Percentiles rank a stretch among this genome's conserved stretches.
Conservation (phyloP, 2,113 vertebrate genomes). For the Turnix velox region DNA sequence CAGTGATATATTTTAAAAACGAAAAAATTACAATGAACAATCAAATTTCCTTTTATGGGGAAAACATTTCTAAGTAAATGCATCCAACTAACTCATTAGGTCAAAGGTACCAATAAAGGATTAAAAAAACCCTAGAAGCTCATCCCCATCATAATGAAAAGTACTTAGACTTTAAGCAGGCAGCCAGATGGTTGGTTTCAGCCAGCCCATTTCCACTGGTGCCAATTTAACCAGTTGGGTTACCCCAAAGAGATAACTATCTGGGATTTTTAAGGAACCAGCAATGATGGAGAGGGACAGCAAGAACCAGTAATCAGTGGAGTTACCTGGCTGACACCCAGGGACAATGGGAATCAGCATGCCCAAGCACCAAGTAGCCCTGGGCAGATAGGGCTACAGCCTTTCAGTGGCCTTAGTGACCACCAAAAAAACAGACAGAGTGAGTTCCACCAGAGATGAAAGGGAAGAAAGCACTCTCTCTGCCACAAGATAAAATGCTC, state of each 20-base stretch:
- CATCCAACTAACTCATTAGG: not conserved
- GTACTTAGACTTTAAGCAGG: not conserved
- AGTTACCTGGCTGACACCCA: too few species aligned
- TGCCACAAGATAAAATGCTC: not conserved
- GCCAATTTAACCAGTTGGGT: not conserved
- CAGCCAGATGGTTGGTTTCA: not conserved
- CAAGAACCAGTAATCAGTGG: not conserved
- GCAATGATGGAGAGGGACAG: rapidly evolving
- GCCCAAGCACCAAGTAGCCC: not conserved
- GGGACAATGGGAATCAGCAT: not conserved
- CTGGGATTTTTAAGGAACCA: not conserved
- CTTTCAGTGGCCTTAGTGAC: not conserved
- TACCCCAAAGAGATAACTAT: not conserved
- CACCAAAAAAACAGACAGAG: not conserved
- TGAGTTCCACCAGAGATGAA: not conserved
- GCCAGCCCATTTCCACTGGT: not conserved
- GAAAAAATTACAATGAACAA: not conserved
- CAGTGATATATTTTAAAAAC: not conserved
- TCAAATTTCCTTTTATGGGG: not conserved
- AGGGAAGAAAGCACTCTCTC: not conserved
- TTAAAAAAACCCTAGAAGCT: not conserved
- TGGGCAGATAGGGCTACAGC: too few species aligned
- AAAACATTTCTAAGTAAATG: not conserved
- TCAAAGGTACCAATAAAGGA: not conserved
- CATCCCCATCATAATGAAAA: not conserved